Evolutionary conservation across 2,888 invertebrate species (phyloP), one percentile per base, ranked within the genome.

Genomic region (Empis livida): DNA sequence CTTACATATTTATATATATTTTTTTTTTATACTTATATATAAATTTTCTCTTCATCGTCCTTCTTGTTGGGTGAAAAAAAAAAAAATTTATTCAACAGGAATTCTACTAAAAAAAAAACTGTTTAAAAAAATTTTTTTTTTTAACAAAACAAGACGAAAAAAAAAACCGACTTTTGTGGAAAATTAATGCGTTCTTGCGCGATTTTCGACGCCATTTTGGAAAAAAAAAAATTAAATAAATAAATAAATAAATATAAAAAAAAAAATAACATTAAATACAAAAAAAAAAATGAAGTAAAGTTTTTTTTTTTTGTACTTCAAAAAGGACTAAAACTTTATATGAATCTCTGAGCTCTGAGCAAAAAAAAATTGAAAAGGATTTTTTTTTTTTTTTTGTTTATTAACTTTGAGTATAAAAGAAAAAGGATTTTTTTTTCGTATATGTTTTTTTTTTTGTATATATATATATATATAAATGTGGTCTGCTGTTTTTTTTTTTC

Each of bases 131-230:
- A 5, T 8, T 27, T 27, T 27, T 27, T 27, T 27, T 27, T 27
- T 27, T 27, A 20, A 20, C 20, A 20, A 5, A 32, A 13, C 32
- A 32, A n/a, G n/a, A n/a, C n/a, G 3, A 32, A 32, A 32, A 32
- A 32, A 32, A 32, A 32, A 32, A 32, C 3, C 3, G 20, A 20
- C 20, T 27, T 27, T 27, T 27, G 23, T 27, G 23, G 8, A 9
- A 35, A 35, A n/a, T 35, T n/a, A 35, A 35, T 35, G 35, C 35
- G 35, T 35, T 35, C 35, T 41, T 41, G 41, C 41, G 23, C 41
- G 41, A 41, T 23, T 41, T 41, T 41, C 23, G 41, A 41, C 41
- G 41, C 41, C 41, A 41, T 41, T 20, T 41, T 41, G 41, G n/a
- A 41, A 14, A 35, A n/a, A 35, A 35, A 35, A 35, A n/a, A 35